phyloP scores from a whole-genome alignment of 2,113 vertebrate species.

The Andinoacara biseriatus region DNA sequence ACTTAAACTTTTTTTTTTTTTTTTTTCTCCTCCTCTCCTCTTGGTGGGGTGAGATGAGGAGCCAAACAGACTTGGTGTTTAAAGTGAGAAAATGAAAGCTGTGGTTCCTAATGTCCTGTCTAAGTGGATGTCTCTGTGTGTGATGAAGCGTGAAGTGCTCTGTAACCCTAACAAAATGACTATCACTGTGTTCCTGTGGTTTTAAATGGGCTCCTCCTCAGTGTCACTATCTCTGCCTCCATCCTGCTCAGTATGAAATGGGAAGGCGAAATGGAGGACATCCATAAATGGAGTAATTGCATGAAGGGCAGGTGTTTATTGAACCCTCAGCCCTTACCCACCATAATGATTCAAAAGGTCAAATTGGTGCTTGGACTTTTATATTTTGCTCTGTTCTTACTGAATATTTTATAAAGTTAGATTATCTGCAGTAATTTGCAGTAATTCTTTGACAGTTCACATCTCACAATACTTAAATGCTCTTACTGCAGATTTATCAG shows the following conservation, averaged over 20 bases:
- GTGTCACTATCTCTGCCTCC: conserved; percentile 59
- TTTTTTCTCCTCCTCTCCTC: neutral
- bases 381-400: conserved; percentile 23
- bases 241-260: conserved; percentile 61
- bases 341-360: conserved; percentile 47
- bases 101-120: conserved; percentile 77
- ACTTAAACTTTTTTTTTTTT: conserved; percentile 72
- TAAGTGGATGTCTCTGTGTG: conserved; percentile 77
- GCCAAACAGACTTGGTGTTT: conserved; percentile 61
- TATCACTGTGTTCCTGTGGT: conserved; percentile 72
- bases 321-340: conserved; percentile 34
- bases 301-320: conserved; percentile 67
- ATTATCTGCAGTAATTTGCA: neutral
- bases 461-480: neutral
- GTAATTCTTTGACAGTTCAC: neutral
- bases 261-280: conserved; percentile 51
- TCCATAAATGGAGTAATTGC: conserved; percentile 68
- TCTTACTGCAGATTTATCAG: neutral
- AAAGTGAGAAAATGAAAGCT: conserved; percentile 77
- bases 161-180: conserved; percentile 79
- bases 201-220: conserved; percentile 67
- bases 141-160: conserved; percentile 78
- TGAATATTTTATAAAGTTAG: conserved; percentile 21
- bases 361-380: conserved; percentile 30
- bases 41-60: conserved; percentile 60